Evolutionary conservation across 2,797 vertebrate species (phyloP).

Genomic region (Nasua narica): DNA sequence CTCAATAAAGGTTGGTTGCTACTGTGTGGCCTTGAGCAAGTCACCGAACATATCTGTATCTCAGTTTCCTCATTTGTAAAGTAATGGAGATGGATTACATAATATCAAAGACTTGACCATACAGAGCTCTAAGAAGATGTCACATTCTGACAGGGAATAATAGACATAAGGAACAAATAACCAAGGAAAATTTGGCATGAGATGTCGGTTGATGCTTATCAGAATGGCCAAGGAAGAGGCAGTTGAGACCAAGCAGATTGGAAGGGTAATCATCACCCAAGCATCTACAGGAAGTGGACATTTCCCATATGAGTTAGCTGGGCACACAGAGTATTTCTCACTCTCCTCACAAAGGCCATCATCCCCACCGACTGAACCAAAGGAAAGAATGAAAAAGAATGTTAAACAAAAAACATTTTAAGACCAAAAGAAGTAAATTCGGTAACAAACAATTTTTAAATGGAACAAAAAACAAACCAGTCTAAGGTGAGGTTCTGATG

Average conservation of each 20-base stretch:
- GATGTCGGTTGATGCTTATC: conserved; percentile 74
- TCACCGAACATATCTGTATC: not conserved
- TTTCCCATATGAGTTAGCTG: conserved; percentile 88
- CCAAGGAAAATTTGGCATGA: not conserved
- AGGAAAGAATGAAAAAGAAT: conserved; percentile 5
- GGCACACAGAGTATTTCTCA: conserved; percentile 87
- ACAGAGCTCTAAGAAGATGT: not conserved
- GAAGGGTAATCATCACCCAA: conserved; percentile 85
- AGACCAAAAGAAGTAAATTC: not conserved
- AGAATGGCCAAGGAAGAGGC: conserved; percentile 84
- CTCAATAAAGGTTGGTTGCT: not conserved
- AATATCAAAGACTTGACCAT: not conserved
- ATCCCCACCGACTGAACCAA: conserved; percentile 84
- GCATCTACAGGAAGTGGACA: conserved; percentile 82
- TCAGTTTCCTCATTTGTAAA: not conserved
- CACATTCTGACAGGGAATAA: not conserved
- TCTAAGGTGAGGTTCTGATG: not conserved
- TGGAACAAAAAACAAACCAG: not conserved
- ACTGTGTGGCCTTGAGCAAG: not conserved
- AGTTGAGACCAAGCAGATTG: conserved; percentile 84
- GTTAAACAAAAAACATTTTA: not conserved
- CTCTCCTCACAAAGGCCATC: conserved; percentile 86
- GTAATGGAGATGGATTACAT: not conserved
- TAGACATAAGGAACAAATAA: not conserved
- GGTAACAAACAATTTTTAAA: not conserved